These are phyloP conservation scores for Gymnoscopelus braueri DNA, from an alignment of 2,797 vertebrate genomes.

Conservation along the genomic window DNA sequence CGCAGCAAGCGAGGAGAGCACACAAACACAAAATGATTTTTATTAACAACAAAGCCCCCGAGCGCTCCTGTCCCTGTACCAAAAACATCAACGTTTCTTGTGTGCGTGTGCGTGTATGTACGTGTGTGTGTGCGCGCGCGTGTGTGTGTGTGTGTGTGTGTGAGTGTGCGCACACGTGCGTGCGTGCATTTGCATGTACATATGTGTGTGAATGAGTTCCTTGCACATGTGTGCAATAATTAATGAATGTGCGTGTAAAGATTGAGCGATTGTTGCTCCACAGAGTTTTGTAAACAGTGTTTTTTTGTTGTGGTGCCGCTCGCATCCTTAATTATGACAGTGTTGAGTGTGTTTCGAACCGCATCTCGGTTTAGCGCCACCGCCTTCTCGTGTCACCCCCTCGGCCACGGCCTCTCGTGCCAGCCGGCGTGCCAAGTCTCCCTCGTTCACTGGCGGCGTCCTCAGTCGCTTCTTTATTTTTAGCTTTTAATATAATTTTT, in stretches of 20 bases:
- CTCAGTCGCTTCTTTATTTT: conserved; percentile 34
- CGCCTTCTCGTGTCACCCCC: conserved; percentile 15
- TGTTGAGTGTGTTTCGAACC: conserved; percentile 40
- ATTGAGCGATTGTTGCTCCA: conserved; percentile 1
- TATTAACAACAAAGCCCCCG: conserved; percentile 54
- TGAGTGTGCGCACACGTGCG: neutral
- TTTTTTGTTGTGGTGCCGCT: conserved; percentile 9
- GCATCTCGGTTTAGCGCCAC: conserved; percentile 28
- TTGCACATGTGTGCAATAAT: too few relatives aligned
- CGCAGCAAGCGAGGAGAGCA: conserved; percentile 46
- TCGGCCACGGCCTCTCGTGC: neutral
- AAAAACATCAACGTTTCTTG: conserved; percentile 38
- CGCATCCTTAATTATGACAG: conserved; percentile 34
- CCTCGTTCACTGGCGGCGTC: conserved; percentile 29
- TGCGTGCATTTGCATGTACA: neutral
- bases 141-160: neutral
- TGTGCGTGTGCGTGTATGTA: conserved; percentile 12
- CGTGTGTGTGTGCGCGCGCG: neutral
- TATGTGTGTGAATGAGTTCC: too few relatives aligned
- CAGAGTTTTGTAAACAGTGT: neutral
- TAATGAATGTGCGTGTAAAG: too few relatives aligned
- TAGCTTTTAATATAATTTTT: conserved; percentile 33
- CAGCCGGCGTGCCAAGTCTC: conserved; percentile 20
- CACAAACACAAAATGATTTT: conserved; percentile 58
- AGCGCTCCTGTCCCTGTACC: conserved; percentile 36